Base-by-base conservation (phyloP, 2,888 invertebrate genomes). In the Lacanobia wlatinum region DNA sequence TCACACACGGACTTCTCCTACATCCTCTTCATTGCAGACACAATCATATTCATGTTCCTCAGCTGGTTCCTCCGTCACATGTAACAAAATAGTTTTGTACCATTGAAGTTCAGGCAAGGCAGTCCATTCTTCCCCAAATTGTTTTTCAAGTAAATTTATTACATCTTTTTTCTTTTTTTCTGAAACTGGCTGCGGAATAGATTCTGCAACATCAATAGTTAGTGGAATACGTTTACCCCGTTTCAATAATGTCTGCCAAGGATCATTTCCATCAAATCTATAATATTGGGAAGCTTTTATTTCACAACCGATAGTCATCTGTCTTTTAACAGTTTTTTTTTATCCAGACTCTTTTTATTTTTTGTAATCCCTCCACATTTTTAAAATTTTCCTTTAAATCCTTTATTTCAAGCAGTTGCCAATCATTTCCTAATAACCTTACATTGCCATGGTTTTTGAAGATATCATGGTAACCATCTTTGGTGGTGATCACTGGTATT, bases 361-460 rank as follows among this genome's bases (percentile, higher is more conserved):
- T 64, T 68, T 64, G 66, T 55, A 77, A 64, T 60, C 68, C 71
- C 53, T 71, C 68, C 55, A 74, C 38, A 43, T 68, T 74, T 62
- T 72, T 72, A 28, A 68, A 71, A 62, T 56, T 18, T 62, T 73
- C 62, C 53, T 61, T 28, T 61, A 74, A 61, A 53, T 59, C 40
- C 60, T 70, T 76, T 50, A 72, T 65, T 38, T 72, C 72, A 46
- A 55, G 38, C 64, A 65, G 40, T 56, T 64, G 23, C 75, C 78
- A 80, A 38, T 73, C 73, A 55, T 74, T 67, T 56, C 66, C 76
- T 55, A 76, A 59, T 56, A 53, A 38, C 43, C 48, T 66, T 70
- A 81, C 65, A 64, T 73, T 63, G 21, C 83, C 83, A 69, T 76
- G 70, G 12, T 65, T 76, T 66, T 61, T 65, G 46, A 72, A 83